A percentile compares a stretch with the other conserved stretches of the same genome.
phyloP scores from a whole-genome alignment of 1,140 invertebrate species.

The Philopotamus ludificatus region DNA sequence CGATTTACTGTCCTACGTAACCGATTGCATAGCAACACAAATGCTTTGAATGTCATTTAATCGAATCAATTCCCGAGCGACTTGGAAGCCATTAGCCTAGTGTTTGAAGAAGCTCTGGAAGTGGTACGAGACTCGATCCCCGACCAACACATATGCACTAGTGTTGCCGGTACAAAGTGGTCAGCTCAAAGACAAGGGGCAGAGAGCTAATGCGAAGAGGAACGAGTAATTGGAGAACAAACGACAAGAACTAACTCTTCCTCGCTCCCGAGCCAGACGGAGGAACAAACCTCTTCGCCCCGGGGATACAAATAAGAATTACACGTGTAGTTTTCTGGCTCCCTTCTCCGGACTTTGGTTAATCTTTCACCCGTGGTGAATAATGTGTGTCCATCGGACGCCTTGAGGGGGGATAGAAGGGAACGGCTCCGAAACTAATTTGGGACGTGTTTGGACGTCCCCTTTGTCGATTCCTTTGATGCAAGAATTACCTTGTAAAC shows the following conservation, averaged over 20 bases:
- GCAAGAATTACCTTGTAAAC: too few relatives aligned
- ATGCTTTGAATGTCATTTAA: too few relatives aligned
- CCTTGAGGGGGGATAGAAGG: too few relatives aligned
- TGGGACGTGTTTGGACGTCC: not conserved
- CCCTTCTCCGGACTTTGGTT: not conserved
- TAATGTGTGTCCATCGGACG: not conserved
- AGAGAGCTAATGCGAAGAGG: not conserved
- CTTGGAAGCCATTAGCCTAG: not conserved
- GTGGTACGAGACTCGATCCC: too few relatives aligned
- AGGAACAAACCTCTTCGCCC: not conserved
- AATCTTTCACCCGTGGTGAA: not conserved
- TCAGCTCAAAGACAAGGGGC: not conserved
- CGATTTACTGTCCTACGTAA: too few relatives aligned
- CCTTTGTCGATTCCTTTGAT: not conserved
- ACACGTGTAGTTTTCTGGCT: not conserved
- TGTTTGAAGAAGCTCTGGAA: not conserved
- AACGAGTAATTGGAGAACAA: slow-evolving; percentile 16
- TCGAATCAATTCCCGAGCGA: too few relatives aligned
- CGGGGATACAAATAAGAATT: not conserved
- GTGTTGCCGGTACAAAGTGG: not conserved
- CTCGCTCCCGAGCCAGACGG: not conserved
- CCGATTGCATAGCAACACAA: too few relatives aligned
- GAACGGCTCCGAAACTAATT: not conserved
- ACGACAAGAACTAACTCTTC: slow-evolving; percentile 12
- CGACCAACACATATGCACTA: too few relatives aligned